phyloP scores from a whole-genome alignment of 2,888 invertebrate species.

The Ametastegia equiseti region DNA sequence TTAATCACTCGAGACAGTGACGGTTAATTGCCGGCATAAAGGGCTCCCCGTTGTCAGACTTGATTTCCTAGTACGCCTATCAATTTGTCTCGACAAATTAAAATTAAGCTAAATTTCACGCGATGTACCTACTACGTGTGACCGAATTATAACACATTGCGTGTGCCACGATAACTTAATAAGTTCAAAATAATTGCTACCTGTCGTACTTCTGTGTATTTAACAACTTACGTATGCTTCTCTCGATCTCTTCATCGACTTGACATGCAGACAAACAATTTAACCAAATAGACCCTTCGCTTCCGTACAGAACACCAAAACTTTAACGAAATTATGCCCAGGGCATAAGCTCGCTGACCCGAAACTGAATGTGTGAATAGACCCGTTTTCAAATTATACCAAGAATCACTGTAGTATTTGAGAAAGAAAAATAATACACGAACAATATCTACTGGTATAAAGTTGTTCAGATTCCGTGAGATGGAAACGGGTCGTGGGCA shows the following conservation, averaged over 20 bases:
- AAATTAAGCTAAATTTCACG: not conserved
- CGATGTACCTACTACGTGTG: not conserved
- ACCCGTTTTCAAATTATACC: not conserved
- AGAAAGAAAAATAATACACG: not conserved
- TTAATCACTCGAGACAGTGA: not conserved
- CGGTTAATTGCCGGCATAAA: not conserved
- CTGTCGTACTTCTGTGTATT: not conserved
- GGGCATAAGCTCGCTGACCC: not conserved
- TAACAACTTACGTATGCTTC: not conserved
- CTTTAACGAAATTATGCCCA: not conserved
- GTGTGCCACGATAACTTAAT: not conserved
- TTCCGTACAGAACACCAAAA: not conserved
- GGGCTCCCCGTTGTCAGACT: not conserved
- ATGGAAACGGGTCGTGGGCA: not conserved
- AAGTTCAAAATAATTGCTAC: conserved; percentile 13
- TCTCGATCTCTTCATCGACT: conserved; percentile 21
- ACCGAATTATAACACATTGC: not conserved
- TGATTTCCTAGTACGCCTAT: not conserved
- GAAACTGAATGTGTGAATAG: conserved; percentile 17
- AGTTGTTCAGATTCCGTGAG: conserved; percentile 16
- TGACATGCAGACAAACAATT: conserved; percentile 16
- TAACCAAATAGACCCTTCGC: not conserved
- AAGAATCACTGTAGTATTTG: not conserved
- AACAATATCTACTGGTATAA: not conserved
- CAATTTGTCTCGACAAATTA: not conserved